Evolutionary conservation across 1,140 invertebrate genomes (phyloP).

Genomic region (Rhynchophorus ferrugineus): DNA sequence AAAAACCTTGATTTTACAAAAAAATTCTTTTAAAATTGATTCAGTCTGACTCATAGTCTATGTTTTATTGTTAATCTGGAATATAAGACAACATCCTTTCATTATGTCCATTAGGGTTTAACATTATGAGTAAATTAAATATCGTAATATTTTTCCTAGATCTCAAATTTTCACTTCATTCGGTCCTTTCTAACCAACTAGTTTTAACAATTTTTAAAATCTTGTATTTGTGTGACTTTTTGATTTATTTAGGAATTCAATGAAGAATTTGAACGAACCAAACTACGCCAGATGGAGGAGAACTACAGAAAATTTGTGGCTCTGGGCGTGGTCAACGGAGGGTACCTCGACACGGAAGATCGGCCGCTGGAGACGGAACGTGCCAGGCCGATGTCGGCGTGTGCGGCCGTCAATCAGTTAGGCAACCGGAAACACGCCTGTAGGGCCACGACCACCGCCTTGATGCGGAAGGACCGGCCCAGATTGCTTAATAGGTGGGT

Average conservation of each 20-base stretch:
- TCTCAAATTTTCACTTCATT: no score
- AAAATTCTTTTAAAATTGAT: no score
- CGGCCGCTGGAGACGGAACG: conserved; percentile 7
- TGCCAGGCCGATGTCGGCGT: conserved; percentile 26
- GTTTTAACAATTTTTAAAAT: no score
- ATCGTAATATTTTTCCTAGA: no score
- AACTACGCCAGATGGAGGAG: conserved; percentile 29
- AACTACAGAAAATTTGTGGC: conserved; percentile 30
- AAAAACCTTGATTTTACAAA: no score
- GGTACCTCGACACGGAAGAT: conserved; percentile 26
- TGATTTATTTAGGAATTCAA: conserved; percentile 9
- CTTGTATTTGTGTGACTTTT: no score
- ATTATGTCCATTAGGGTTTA: no score
- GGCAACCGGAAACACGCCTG: conserved; percentile 15
- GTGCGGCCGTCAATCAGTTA: conserved; percentile 13
- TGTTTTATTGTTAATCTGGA: no score
- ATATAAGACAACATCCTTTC: no score
- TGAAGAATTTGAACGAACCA: conserved; percentile 22
- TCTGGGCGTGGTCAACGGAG: conserved; percentile 26
- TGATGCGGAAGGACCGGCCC: conserved; percentile 13
- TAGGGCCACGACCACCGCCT: conserved; percentile 23
- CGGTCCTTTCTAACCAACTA: no score
- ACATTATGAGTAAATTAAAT: no score
- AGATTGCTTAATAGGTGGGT: conserved; percentile 15
- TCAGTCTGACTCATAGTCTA: no score